Evolutionary conservation across 2,797 vertebrate species (phyloP).

Genomic region (Taeniopygia guttata): DNA sequence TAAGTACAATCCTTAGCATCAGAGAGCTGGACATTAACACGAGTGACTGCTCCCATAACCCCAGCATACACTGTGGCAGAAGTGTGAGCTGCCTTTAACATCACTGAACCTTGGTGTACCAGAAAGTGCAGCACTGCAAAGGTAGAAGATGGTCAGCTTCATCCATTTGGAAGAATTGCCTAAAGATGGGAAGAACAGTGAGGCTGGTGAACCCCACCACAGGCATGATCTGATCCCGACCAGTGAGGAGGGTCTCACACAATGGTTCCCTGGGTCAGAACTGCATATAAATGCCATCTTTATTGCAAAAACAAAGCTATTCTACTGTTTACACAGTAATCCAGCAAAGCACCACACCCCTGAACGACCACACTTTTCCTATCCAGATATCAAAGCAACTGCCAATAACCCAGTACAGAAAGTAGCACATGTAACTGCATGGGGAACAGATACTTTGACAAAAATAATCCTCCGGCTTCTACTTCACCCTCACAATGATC

Average conservation of each 20-base stretch:
- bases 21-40: background rate
- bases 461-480: background rate
- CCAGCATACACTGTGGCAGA: accelerated
- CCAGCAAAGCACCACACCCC: background rate
- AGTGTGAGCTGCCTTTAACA: background rate
- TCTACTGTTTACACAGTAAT: background rate
- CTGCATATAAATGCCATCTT: too few relatives aligned
- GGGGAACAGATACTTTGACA: background rate
- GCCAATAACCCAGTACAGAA: background rate
- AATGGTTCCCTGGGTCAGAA: background rate
- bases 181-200: background rate
- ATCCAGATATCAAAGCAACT: background rate
- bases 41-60: background rate
- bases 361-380: background rate
- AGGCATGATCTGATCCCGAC: accelerated
- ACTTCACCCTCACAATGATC: background rate
- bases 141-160: background rate
- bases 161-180: background rate
- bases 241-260: background rate
- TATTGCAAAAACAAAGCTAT: background rate
- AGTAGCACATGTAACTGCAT: background rate
- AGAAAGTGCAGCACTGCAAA: background rate
- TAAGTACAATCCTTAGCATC: background rate
- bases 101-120: background rate
- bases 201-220: background rate